These are phyloP conservation scores for Drosophila pectinifera DNA, from an alignment of 1,140 invertebrate genomes.

Conservation along the genomic window DNA sequence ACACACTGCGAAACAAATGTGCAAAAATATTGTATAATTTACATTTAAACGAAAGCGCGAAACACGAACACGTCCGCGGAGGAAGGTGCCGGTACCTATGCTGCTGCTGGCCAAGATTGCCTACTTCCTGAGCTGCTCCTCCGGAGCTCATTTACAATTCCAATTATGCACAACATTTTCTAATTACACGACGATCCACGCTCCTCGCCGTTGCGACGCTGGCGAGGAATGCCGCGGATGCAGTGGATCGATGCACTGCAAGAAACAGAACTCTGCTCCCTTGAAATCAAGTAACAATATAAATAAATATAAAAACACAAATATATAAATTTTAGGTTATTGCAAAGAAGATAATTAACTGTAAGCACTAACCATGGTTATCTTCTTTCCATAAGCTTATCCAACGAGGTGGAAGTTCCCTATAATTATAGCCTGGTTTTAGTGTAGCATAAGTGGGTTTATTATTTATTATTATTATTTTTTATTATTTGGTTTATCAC, in stretches of 20 bases:
- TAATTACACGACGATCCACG: slow-evolving; percentile 83
- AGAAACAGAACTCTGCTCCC: neutral
- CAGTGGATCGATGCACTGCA: slow-evolving; percentile 8
- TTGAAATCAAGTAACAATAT: no score
- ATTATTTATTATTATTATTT: no score
- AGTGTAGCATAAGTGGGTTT: no score
- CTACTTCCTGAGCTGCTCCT: slow-evolving; percentile 48
- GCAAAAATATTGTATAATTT: slow-evolving; percentile 78
- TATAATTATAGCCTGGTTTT: no score
- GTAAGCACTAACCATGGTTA: no score
- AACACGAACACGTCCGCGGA: slow-evolving; percentile 64
- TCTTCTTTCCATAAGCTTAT: no score
- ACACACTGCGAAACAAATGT: slow-evolving; percentile 71
- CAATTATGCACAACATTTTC: slow-evolving; percentile 84
- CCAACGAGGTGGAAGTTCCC: no score
- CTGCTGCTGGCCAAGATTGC: slow-evolving; percentile 57
- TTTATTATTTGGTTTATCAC: no score
- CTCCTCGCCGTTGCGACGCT: slow-evolving; percentile 30
- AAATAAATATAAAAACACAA: no score
- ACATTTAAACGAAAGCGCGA: slow-evolving; percentile 77
- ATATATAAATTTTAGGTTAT: no score
- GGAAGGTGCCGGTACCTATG: slow-evolving; percentile 15
- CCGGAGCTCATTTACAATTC: slow-evolving; percentile 79
- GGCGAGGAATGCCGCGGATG: slow-evolving; percentile 24
- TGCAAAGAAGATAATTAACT: no score